A percentile compares a stretch with the other conserved stretches of the same genome.
Conservation (phyloP, 2,888 invertebrate genomes). For the Neoascia interrupta region DNA sequence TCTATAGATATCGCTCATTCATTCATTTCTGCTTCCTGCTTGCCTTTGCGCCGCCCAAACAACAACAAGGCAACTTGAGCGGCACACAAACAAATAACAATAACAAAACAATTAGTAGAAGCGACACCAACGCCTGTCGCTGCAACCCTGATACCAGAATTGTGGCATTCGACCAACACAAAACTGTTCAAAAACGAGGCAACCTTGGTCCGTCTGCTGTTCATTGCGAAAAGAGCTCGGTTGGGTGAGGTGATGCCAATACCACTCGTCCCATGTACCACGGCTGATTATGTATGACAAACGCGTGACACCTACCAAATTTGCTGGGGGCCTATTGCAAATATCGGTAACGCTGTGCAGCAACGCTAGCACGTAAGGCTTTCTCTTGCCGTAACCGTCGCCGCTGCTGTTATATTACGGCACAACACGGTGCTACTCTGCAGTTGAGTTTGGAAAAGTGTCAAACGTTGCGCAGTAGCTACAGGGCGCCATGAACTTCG, state of each 20-base stretch:
- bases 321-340: constrained; percentile 75
- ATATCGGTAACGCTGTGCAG: constrained; percentile 79
- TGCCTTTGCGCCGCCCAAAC: neutral
- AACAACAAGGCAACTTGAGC: constrained; percentile 36
- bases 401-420: constrained; percentile 26
- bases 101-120: constrained; percentile 69
- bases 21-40: constrained; percentile 12
- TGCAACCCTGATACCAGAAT: constrained; percentile 77
- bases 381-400: constrained; percentile 9
- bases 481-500: neutral
- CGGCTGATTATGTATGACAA: too few species aligned
- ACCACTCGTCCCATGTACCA: too few species aligned
- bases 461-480: constrained; percentile 15
- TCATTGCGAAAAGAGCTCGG: neutral
- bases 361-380: constrained; percentile 68
- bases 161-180: constrained; percentile 80
- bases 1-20: too few species aligned
- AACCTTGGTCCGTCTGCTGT: neutral
- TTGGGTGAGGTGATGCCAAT: constrained; percentile 50
- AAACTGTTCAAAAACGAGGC: constrained; percentile 77
- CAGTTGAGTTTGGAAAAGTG: neutral
- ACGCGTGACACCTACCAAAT: too few species aligned
- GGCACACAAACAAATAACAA: constrained; percentile 68
- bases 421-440: neutral
- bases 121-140: too few species aligned